These are phyloP conservation scores for Eupithecia tripunctaria DNA, from an alignment of 2,888 invertebrate genomes.

Conservation along the genomic window DNA sequence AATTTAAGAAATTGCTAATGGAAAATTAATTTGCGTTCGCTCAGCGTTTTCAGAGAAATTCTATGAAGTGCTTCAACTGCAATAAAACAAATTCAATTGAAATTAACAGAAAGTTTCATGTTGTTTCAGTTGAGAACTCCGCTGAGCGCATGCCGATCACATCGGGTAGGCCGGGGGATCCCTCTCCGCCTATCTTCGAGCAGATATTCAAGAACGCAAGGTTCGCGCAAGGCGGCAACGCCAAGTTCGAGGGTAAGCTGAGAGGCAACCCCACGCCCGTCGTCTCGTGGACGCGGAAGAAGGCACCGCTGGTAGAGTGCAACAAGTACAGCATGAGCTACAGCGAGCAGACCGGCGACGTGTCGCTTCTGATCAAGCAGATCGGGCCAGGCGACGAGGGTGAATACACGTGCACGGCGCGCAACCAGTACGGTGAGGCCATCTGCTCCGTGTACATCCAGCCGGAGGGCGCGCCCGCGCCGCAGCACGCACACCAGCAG, in stretches of 20 bases:
- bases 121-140: conserved; percentile 87
- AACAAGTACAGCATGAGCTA: conserved; percentile 95
- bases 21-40: neutral
- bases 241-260: conserved; percentile 95
- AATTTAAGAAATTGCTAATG: neutral
- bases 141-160: conserved; percentile 76
- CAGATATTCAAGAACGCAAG: conserved; percentile 97
- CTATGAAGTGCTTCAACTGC: neutral
- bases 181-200: conserved; percentile 97
- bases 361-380: conserved; percentile 95
- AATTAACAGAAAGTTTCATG: conserved; percentile 42
- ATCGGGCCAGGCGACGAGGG: conserved; percentile 98
- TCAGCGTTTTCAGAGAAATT: neutral
- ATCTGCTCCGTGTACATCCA: conserved; percentile 98
- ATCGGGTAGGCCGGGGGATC: conserved; percentile 87
- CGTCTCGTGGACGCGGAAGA: conserved; percentile 95
- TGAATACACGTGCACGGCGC: conserved; percentile 97
- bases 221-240: conserved; percentile 97
- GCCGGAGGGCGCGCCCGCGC: conserved; percentile 92
- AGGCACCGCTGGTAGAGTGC: conserved; percentile 92
- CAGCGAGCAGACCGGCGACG: conserved; percentile 95
- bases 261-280: conserved; percentile 96
- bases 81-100: neutral
- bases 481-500: conserved; percentile 85
- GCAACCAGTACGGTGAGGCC: conserved; percentile 98